Conservation (phyloP, 1,140 invertebrate species). For the Drosophila melanica region DNA sequence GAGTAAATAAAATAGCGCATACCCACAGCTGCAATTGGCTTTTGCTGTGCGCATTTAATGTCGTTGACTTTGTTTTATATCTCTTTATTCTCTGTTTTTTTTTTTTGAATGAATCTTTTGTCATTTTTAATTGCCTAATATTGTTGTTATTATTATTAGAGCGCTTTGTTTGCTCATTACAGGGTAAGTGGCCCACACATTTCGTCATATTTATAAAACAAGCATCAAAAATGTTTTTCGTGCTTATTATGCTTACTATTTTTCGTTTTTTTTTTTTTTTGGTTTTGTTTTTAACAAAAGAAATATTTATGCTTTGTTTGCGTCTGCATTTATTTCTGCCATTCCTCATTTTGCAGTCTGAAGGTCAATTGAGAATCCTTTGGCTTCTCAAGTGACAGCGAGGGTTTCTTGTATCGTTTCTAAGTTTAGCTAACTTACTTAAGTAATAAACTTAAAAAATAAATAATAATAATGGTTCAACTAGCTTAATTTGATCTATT, state of each 20-base stretch:
- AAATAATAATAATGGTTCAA: too few relatives aligned
- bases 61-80: slow-evolving; percentile 72
- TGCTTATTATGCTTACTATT: slow-evolving; percentile 10
- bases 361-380: slow-evolving; percentile 8
- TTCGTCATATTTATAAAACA: slow-evolving; percentile 45
- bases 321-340: not conserved
- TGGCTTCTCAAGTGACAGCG: not conserved
- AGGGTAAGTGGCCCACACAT: slow-evolving; percentile 64
- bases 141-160: slow-evolving; percentile 38
- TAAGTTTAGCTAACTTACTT: too few relatives aligned
- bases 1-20: slow-evolving; percentile 2
- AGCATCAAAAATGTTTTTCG: slow-evolving; percentile 5
- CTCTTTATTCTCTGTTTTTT: slow-evolving; percentile 35
- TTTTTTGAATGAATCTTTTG: slow-evolving; percentile 56
- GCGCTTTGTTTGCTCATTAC: slow-evolving; percentile 74
- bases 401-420: slow-evolving; percentile 4
- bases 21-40: slow-evolving; percentile 29
- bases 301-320: not conserved
- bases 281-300: not conserved
- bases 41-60: slow-evolving; percentile 68
- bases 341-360: not conserved
- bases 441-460: too few relatives aligned
- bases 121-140: slow-evolving; percentile 75
- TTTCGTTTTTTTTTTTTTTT: not conserved
- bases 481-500: too few relatives aligned